Evolutionary conservation across 2,888 invertebrate species (phyloP).

Genomic region (Ormyrus labotus): DNA sequence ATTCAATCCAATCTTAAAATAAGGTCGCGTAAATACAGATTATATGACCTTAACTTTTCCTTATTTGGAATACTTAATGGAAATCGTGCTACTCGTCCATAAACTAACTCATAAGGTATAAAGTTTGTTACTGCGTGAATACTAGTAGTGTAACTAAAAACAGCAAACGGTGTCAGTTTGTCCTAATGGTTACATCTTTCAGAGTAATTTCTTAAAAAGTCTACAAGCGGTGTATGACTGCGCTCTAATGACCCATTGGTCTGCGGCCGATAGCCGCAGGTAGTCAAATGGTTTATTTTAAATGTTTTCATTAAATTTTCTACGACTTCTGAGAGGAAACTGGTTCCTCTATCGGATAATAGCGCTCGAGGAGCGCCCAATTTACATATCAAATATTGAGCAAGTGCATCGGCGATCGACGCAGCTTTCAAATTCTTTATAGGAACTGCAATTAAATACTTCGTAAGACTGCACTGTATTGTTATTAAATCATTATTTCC

Average conservation of each 20-base stretch:
- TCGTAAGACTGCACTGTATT: not conserved
- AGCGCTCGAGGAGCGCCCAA: too few relatives aligned
- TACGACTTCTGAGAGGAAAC: not conserved
- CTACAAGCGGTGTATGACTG: not conserved
- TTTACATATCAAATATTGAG: too few relatives aligned
- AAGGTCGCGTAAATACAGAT: not conserved
- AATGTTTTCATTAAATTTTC: not conserved
- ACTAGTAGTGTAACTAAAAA: not conserved
- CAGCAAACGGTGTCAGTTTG: not conserved
- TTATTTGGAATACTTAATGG: not conserved
- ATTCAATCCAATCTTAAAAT: not conserved
- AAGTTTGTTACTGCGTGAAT: constrained; percentile 3
- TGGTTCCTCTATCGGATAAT: not conserved
- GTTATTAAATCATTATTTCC: too few relatives aligned
- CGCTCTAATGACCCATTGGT: not conserved
- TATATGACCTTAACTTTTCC: not conserved
- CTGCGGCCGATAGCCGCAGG: not conserved
- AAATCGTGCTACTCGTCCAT: not conserved
- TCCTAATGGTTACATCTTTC: not conserved
- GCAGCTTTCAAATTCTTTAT: too few relatives aligned
- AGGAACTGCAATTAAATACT: too few relatives aligned
- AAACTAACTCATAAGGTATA: constrained; percentile 1
- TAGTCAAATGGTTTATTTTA: not conserved
- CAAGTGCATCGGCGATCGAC: too few relatives aligned
- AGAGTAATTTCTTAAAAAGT: not conserved